Percentiles rank a stretch among this genome's conserved stretches.
Conservation (phyloP, 2,888 invertebrate species). For the Vanessa cardui region DNA sequence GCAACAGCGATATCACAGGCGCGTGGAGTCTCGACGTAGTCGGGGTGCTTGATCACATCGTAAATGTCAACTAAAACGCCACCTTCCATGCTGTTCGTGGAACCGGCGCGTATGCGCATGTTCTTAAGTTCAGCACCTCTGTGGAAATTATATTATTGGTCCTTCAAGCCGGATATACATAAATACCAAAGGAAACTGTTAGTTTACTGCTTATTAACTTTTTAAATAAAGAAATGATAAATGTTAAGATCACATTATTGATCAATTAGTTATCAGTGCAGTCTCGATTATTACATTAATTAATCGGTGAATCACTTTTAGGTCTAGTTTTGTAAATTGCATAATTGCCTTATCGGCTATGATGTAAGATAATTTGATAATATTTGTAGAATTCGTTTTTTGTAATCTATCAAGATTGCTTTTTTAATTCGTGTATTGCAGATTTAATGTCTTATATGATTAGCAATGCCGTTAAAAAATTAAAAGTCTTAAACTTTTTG, state of each 20-base stretch:
- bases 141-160: slow-evolving; percentile 12
- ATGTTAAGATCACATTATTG: background rate
- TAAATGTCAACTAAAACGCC: slow-evolving; percentile 47
- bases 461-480: too few species aligned
- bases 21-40: slow-evolving; percentile 51
- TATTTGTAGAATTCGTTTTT: background rate
- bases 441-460: too few species aligned
- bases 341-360: background rate
- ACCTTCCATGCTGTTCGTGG: slow-evolving; percentile 56
- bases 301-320: background rate
- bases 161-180: slow-evolving; percentile 2
- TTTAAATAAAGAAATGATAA: background rate
- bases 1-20: slow-evolving; percentile 54
- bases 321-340: background rate
- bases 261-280: background rate
- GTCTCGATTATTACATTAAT: background rate
- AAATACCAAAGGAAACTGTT: background rate
- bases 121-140: slow-evolving; percentile 52
- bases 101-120: slow-evolving; percentile 58
- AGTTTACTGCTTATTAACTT: too few species aligned
- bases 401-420: too few species aligned
- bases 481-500: too few species aligned
- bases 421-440: background rate
- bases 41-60: slow-evolving; percentile 50
- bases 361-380: background rate